These are phyloP conservation scores for Plutella xylostella DNA, from an alignment of 2,888 invertebrate genomes.

Conservation along the genomic window DNA sequence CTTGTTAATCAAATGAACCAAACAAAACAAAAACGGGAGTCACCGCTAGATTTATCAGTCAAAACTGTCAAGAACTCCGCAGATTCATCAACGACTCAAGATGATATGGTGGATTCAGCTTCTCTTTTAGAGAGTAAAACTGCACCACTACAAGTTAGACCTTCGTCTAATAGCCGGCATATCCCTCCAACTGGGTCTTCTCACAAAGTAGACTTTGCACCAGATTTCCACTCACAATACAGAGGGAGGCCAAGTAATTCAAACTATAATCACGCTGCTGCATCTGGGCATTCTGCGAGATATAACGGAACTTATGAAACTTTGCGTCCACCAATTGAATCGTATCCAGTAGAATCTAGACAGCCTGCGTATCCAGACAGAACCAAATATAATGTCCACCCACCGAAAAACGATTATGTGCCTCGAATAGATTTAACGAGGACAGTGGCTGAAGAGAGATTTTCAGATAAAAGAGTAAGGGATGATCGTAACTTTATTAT, in stretches of 20 bases:
- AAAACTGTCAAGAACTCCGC: slow-evolving; percentile 91
- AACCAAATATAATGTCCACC: slow-evolving; percentile 36
- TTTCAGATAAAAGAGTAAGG: slow-evolving; percentile 40
- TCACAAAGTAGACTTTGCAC: slow-evolving; percentile 83
- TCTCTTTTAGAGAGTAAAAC: slow-evolving; percentile 45
- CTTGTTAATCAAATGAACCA: slow-evolving; percentile 61
- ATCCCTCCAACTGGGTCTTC: slow-evolving; percentile 43
- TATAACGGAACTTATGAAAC: slow-evolving; percentile 48
- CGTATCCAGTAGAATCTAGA: slow-evolving; percentile 46
- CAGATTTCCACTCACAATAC: slow-evolving; percentile 74
- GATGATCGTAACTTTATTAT: slow-evolving; percentile 52
- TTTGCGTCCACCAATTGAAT: slow-evolving; percentile 34
- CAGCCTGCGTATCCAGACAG: slow-evolving; percentile 42
- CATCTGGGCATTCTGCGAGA: slow-evolving; percentile 22
- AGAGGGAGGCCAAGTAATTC: slow-evolving; percentile 41
- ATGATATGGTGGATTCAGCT: slow-evolving; percentile 66
- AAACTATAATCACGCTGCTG: slow-evolving; percentile 21
- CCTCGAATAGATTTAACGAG: slow-evolving; percentile 62
- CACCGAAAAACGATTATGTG: slow-evolving; percentile 43
- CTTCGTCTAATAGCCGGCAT: slow-evolving; percentile 36
- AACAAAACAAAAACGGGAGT: slow-evolving; percentile 74
- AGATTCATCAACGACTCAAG: slow-evolving; percentile 86
- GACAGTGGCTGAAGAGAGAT: slow-evolving; percentile 40
- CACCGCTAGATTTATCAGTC: slow-evolving; percentile 88
- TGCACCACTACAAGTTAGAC: slow-evolving; percentile 37